Base-by-base conservation (phyloP, 2,888 invertebrate genomes). In the Ectemnius cavifrons region DNA sequence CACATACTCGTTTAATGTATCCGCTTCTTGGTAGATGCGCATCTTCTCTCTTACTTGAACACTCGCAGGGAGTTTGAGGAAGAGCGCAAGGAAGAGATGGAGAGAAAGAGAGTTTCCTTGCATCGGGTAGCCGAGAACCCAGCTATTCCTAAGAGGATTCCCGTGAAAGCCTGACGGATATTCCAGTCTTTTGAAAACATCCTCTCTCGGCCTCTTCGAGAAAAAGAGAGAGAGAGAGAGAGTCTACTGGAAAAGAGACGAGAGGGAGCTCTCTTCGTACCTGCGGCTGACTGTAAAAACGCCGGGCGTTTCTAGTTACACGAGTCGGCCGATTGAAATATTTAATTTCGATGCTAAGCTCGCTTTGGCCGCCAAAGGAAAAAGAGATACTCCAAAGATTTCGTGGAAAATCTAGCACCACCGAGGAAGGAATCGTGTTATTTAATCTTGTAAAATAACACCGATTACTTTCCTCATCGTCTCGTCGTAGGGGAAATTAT, bases 91-190 rank as follows among this genome's bases (percentile, higher is more conserved):
- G 11, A 11, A 37, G 37, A 6, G 37, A 37, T 6, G 2, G 37
- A 37, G 37, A 37, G 37, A 37, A 11, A 37, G 37, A 37, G 37
- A 37, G 37, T 37, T 37, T 37, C 37, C 37, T 37, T 37, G 37
- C 37, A 37, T 37, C 37, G 37, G 11, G 37, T 69, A 70, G 60
- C 65, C 59, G 65, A 71, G 67, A 52, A 70, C 57, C 59, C 23
- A 60, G 37, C 37, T 37, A 37, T 66, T 58, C 59, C 70, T 76
- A 64, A 71, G 75, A 66, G 68, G 68, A 63, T 77, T 75, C 57
- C 52, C 57, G n/a, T 59, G 63, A 68, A 63, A 58, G 68, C 71
- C 58, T 61, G n/a, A 60, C 16, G 28, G 52, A 4, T 37, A 16
- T 52, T 67, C 67, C 56, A 49, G 57, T 66, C 59, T 64, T 64